phyloP scores from a whole-genome alignment of 2,888 invertebrate species.

The Scelioninae gen. 2 region DNA sequence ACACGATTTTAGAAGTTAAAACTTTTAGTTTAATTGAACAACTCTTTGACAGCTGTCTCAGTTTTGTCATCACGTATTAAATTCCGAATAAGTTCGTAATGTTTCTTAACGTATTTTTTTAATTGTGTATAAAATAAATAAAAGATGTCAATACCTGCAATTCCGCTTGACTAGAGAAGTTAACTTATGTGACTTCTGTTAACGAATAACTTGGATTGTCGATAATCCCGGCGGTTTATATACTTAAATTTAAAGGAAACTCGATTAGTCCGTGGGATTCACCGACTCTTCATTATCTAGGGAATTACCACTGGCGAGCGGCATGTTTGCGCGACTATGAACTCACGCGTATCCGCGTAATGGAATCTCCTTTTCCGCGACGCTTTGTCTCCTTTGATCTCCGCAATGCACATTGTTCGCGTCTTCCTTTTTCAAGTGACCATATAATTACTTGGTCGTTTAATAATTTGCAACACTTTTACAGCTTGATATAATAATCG shows the following conservation, averaged over 20 bases:
- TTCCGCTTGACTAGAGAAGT: slow-evolving; percentile 30
- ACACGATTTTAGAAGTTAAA: too few relatives aligned
- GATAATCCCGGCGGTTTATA: slow-evolving; percentile 42
- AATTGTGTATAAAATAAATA: too few relatives aligned
- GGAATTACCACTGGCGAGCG: slow-evolving; percentile 38
- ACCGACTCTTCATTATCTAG: slow-evolving; percentile 46
- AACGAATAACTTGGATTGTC: slow-evolving; percentile 29
- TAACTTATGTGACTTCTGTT: slow-evolving; percentile 9
- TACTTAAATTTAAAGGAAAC: slow-evolving; percentile 52
- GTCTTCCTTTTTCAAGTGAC: slow-evolving; percentile 10
- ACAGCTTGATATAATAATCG: too few relatives aligned
- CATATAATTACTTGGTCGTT: slow-evolving; percentile 31
- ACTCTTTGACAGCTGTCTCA: too few relatives aligned
- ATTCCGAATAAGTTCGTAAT: too few relatives aligned
- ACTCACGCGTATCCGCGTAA: slow-evolving; percentile 12
- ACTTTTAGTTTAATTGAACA: too few relatives aligned
- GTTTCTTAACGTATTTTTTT: too few relatives aligned
- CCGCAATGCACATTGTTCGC: slow-evolving; percentile 16
- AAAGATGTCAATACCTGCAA: slow-evolving; percentile 6
- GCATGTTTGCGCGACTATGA: slow-evolving; percentile 1
- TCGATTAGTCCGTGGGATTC: slow-evolving; percentile 35
- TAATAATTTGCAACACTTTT: neutral
- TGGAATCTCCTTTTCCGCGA: slow-evolving; percentile 30
- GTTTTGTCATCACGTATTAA: too few relatives aligned
- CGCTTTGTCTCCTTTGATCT: slow-evolving; percentile 22